Conservation (phyloP, 2,113 vertebrate species). For the Phyllostomus hastatus region DNA sequence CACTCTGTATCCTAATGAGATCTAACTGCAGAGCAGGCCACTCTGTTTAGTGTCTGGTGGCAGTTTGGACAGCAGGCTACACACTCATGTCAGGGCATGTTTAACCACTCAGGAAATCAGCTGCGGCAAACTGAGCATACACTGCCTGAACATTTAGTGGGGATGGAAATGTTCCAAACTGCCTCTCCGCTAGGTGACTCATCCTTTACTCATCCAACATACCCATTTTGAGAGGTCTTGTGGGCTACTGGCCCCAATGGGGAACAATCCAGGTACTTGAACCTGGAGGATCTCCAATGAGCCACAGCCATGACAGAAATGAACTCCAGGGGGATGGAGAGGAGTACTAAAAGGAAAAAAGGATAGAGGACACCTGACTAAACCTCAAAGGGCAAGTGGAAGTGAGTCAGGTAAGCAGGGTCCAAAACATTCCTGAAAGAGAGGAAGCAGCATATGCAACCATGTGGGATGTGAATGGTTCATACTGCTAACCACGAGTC, state of each 20-base stretch:
- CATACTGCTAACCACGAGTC: not conserved
- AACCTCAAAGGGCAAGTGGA: not conserved
- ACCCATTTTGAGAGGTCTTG: not conserved
- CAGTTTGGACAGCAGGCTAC: not conserved
- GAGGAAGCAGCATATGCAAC: not conserved
- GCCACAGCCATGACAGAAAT: not conserved
- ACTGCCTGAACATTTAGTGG: not conserved
- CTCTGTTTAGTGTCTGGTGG: not conserved
- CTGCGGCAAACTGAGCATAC: fast-evolving
- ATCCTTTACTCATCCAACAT: not conserved
- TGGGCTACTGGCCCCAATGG: not conserved
- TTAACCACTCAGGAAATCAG: slow-evolving; percentile 34
- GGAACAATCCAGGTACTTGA: not conserved
- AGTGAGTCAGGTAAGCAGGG: not conserved
- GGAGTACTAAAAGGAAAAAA: not conserved
- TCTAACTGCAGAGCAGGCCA: not conserved
- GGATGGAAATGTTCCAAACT: not conserved
- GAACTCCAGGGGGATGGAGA: not conserved
- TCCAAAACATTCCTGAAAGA: not conserved
- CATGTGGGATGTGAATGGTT: not conserved
- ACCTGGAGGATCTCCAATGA: not conserved
- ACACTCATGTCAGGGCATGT: not conserved
- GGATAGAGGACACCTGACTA: not conserved
- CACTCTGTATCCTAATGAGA: slow-evolving; percentile 3
- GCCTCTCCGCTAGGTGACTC: not conserved